Evolutionary conservation across 2,888 invertebrate genomes (phyloP), one percentile per base, ranked within the genome.

Genomic region (Dione vanillae): DNA sequence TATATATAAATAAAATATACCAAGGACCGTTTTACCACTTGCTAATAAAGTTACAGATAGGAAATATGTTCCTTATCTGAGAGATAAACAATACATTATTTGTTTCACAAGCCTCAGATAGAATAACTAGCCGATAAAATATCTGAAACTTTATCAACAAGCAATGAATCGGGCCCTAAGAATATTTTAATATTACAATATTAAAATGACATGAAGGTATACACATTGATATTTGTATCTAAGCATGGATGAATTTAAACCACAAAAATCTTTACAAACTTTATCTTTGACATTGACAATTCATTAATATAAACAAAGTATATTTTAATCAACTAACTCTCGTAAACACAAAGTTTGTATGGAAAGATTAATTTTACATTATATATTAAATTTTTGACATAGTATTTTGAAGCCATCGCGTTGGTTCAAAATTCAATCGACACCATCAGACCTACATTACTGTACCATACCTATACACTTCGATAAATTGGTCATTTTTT

Each of bases 401-500:
- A 49, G 19, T 14, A 10, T 27, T 61, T 35, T 45, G 10, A 61
- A 27, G 59, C 11, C 41, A 10, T 0, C 19, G 27, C n/a, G 27
- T 27, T 27, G 43, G 16, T 47, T 59, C 19, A 56, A 51, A 49
- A 47, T 52, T 27, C 40, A n/a, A 62, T 47, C 43, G 20, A 58
- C 56, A 19, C 12, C n/a, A 2, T 37, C 35, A 27, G 47, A 56
- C 41, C 35, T 35, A 27, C 3, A 56, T 27, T 27, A 27, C 27
- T 5, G n/a, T 5, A 27, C 27, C 27, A n/a, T 19, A 49, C 43
- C 40, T 59, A 40, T 35, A 56, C 41, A 51, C 16, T 47, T 47
- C 61, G 19, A 65, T 59, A 70, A 72, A 70, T 72, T 72, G 70
- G 70, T 72, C 66, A 70, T 70, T 70, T 70, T 62, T 61, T 45